Base-by-base conservation (phyloP, 2,888 invertebrate species). In the Barypeithes pellucidus region DNA sequence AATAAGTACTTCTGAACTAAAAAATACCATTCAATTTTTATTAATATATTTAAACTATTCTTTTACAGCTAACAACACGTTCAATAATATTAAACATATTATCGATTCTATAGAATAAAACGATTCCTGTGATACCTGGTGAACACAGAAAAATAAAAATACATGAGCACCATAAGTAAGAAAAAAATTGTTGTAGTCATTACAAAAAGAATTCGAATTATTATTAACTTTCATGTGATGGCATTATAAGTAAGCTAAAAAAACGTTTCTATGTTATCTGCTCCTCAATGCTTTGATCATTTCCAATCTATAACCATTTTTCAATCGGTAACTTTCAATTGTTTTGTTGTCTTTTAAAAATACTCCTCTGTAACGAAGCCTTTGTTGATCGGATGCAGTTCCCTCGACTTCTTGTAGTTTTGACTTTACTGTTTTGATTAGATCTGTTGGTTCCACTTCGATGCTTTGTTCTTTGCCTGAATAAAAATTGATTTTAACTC, bases 271-370 rank as follows among this genome's bases (percentile, higher is more conserved):
- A 8, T 16, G 9, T 57, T 39, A 68, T 54, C 54, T 72, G 73
- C 78, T 79, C 70, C 80, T 67, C 45, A 80, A 43, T 9, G 80
- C 78, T 73, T 78, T 79, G 24, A 79, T 70, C 71, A 80, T 67
- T 52, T 77, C 73, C 18, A 80, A 22, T 12, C 67, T 24, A 11
- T 72, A 60, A 22, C 80, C 80, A 70, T 78, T 75, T 68, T 78
- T 80, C 22, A 80, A 68, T 45, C 71, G 70, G 67, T 78, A 79
- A 68, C 73, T 78, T 36, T 76, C 74, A 8, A 80, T 52, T n/a
- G 78, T 76, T 74, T 77, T 78, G 14, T 77, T 72, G 70, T 76
- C 70, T 67, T 76, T 77, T 24, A 79, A 66, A 68, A 73, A 75
- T 68, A 75, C 77, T 36, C 78, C 77, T 62, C 66, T 59, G 47